Conservation (phyloP, 2,113 vertebrate genomes). For the Carassius gibelio region DNA sequence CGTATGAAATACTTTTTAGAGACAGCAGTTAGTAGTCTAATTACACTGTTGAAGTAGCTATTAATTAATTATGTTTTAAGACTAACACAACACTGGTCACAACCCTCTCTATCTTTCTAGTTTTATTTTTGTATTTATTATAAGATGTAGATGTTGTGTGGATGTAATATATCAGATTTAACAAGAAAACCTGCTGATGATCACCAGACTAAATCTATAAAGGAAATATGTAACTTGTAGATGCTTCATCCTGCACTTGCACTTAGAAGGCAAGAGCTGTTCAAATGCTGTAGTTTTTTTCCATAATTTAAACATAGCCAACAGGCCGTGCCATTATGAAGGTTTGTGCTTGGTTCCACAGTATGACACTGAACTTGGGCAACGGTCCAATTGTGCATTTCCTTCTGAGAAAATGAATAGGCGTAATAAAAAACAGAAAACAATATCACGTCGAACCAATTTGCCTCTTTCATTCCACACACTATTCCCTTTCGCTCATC, state of each 20-base stretch:
- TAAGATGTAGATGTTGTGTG: too few relatives aligned
- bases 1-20: too few relatives aligned
- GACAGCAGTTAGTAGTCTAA: too few relatives aligned
- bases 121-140: too few relatives aligned
- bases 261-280: not conserved
- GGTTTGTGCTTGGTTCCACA: constrained; percentile 4
- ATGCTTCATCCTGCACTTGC: not conserved
- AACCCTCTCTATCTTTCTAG: too few relatives aligned
- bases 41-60: too few relatives aligned
- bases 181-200: not conserved
- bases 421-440: constrained; percentile 69
- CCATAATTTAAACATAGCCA: constrained; percentile 40
- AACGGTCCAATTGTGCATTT: constrained; percentile 70
- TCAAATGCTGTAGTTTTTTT: not conserved
- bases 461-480: constrained; percentile 70
- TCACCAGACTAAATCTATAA: not conserved
- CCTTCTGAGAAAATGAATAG: constrained; percentile 68
- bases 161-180: too few relatives aligned
- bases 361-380: constrained; percentile 43
- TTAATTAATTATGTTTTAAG: too few relatives aligned
- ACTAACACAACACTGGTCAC: too few relatives aligned
- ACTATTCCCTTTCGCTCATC: constrained; percentile 74
- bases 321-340: constrained; percentile 12
- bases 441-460: constrained; percentile 79
- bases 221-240: not conserved